phyloP scores from a whole-genome alignment of 2,113 vertebrate species.

The Etheostoma spectabile region DNA sequence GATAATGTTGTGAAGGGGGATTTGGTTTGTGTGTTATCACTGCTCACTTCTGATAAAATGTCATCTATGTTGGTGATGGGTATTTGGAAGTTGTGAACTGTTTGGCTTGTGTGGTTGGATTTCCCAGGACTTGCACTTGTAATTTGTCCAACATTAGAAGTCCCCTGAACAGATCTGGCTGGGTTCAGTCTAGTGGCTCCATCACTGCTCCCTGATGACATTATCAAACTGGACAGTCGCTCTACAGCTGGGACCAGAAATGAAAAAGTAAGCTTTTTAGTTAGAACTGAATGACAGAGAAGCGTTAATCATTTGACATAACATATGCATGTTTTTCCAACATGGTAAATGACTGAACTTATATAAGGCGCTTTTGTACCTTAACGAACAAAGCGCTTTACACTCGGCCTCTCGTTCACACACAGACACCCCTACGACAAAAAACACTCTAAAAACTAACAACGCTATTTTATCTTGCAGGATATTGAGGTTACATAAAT shows the following conservation, averaged over 20 bases:
- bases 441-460: background rate
- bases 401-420: background rate
- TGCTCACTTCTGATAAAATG: constrained; percentile 75
- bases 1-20: background rate
- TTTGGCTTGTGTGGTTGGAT: constrained; percentile 8
- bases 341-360: background rate
- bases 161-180: constrained; percentile 53
- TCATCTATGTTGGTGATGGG: constrained; percentile 81
- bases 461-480: background rate
- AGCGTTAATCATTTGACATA: background rate
- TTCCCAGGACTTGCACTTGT: constrained; percentile 11
- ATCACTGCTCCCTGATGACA: constrained; percentile 75
- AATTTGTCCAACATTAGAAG: constrained; percentile 48
- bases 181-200: constrained; percentile 53
- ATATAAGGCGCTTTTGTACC: background rate
- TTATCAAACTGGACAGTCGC: constrained; percentile 79
- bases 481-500: background rate
- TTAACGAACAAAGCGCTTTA: background rate
- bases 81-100: constrained; percentile 38
- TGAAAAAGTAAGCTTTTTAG: constrained; percentile 1
- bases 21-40: constrained; percentile 23
- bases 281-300: background rate
- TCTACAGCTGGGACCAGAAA: constrained; percentile 83
- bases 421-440: background rate
- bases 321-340: background rate